Evolutionary conservation across 2,797 vertebrate genomes (phyloP), one percentile per base, ranked within the genome.

Genomic region (Tarsius wallacei): DNA sequence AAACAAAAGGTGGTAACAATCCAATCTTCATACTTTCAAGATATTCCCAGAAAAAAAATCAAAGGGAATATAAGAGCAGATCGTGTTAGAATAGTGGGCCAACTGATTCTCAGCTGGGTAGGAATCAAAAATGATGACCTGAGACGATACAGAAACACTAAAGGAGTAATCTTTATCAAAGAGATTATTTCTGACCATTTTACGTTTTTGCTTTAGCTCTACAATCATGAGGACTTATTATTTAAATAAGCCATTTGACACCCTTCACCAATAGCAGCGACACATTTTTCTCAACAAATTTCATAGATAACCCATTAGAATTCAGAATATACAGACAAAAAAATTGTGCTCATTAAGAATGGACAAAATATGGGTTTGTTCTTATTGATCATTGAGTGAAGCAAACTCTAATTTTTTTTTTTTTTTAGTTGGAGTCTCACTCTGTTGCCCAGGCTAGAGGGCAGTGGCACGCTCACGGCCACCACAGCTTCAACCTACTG

Each of bases 121-220:
- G 24, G 36, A 83, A 64, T 73, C 76, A 93, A 70, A 36, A n/a
- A 26, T 33, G 4, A 51, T 42, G 16, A 33, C 31, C 19, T 61
- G 36, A 83, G 21, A 84, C 3, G 1, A 63, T 61, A 70, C 26
- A 80, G 55, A 93, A 94, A 87, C 55, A 19, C 13, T 57, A n/a
- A 55, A 82, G 42, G 31, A 63, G 73, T 82, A 33, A 61, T 71
- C 10, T 19, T 80, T 31, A 59, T 36, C 22, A 31, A 36, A 36
- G 42, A 71, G 13, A 88, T 77, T 33, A 47, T 63, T 87, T 95
- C 57, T 80, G 16, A 84, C 31, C 55, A 95, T 22, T 61, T 89
- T 53, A 77, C 19, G n/a, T 36, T 87, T 86, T 55, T 63, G 22
- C 36, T 85, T 86, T 61, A 92, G 13, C 42, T 63, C 21, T 26